Evolutionary conservation across 1,140 invertebrate species (phyloP), one percentile per base, ranked within the genome.

Genomic region (Harpegnathos saltator): DNA sequence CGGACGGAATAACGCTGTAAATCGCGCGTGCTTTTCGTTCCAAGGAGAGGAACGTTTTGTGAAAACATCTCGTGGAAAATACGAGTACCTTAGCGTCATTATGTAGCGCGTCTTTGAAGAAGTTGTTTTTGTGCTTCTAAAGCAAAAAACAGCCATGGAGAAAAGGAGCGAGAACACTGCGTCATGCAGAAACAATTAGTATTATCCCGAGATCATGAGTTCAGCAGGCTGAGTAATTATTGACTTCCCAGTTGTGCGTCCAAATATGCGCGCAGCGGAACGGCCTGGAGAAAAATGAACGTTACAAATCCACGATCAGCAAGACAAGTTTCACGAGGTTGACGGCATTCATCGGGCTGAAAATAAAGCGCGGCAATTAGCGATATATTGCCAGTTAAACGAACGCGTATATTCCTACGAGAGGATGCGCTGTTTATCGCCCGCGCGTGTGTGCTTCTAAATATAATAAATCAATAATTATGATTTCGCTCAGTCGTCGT

Each of bases 21-120:
- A 66, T 66, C 61, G 66, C 61, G 66, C 52, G 50, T 66, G 54
- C 26, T 62, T 44, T 19, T 77, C 26, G 14, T 77, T 66, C 66
- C 66, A 26, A 54, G 26, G n/a, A 77, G 33, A 38, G 33, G 52
- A 77, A 66, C 5, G n/a, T 24, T 63, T 75, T 50, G 38, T 15
- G 26, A 33, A 33, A 54, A 29, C 26, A 22, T 19, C 56, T 33
- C 15, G 14, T 38, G 26, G 19, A 54, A 22, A 66, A 77, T 54
- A 24, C 15, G 26, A 44, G 59, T 50, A 77, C 26, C 54, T 66
- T 65, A 65, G 9, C 44, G 61, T 54, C 29, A 19, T 63, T 9
- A 9, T 9, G 38, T 11, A 44, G 38, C 38, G 38, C 7, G 38
- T 44, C 38, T 11, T 44, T 9, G 7, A 44, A 44, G 38, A 44